Evolutionary conservation across 1,140 invertebrate genomes (phyloP).

Genomic region (Hirudo medicinalis): DNA sequence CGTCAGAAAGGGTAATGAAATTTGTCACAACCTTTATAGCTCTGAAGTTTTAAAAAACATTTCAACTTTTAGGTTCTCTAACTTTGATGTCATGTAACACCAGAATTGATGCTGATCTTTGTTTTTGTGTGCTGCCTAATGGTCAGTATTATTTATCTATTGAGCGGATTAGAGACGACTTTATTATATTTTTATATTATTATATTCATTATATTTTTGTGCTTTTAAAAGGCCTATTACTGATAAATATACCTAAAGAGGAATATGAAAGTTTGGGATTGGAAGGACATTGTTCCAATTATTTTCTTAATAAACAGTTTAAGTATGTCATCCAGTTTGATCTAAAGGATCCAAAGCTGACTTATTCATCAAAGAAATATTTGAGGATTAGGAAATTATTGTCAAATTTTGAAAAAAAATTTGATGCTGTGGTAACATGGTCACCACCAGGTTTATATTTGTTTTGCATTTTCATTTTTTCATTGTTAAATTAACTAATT

Average conservation of each 20-base stretch:
- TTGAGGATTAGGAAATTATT: background rate
- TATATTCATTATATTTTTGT: no score
- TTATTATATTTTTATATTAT: background rate
- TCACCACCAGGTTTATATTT: background rate
- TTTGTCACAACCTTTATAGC: background rate
- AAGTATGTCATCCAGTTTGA: slow-evolving; percentile 5
- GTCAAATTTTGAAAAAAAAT: background rate
- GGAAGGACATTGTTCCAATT: background rate
- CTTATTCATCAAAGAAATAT: background rate
- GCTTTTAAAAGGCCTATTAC: background rate
- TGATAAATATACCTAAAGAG: slow-evolving; percentile 1
- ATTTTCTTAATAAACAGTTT: background rate
- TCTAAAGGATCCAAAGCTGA: slow-evolving; percentile 1
- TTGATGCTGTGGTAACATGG: slow-evolving; percentile 5
- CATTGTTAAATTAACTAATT: background rate
- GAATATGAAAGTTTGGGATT: slow-evolving; percentile 5
- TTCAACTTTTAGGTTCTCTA: slow-evolving; percentile 2
- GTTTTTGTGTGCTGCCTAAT: background rate
- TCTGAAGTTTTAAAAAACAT: background rate
- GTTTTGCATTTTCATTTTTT: background rate
- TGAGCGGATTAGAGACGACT: background rate
- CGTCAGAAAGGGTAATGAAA: slow-evolving; percentile 3
- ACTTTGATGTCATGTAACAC: slow-evolving; percentile 1
- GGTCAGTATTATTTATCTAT: background rate
- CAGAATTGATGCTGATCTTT: slow-evolving; percentile 2